Percentiles rank a stretch among this genome's conserved stretches.
Evolutionary conservation across 2,888 invertebrate species (phyloP).

Genomic region (Apodemia duryi): DNA sequence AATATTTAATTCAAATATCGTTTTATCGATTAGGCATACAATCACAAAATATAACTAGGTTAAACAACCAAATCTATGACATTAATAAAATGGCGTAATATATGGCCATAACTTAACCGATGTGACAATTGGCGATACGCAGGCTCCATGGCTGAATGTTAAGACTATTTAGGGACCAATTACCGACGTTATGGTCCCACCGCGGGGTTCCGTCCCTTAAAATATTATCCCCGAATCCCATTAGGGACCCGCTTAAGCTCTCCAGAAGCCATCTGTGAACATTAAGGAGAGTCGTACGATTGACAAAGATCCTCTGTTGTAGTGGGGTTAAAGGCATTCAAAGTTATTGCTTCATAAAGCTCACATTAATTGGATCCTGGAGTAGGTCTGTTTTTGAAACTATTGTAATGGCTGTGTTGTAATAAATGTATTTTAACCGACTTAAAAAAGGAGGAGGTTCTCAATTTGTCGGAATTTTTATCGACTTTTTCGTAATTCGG

Average conservation of each 20-base stretch:
- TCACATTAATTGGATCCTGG: slow-evolving; percentile 12
- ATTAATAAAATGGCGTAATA: not conserved
- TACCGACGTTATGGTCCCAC: slow-evolving; percentile 48
- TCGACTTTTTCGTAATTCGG: no score
- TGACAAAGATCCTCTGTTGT: slow-evolving; percentile 37
- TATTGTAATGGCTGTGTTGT: not conserved
- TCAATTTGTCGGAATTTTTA: no score
- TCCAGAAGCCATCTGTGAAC: slow-evolving; percentile 60
- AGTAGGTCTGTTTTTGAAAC: slow-evolving; percentile 8
- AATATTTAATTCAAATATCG: no score
- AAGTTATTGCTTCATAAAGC: slow-evolving; percentile 20
- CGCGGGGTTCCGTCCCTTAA: slow-evolving; percentile 48
- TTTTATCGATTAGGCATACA: no score
- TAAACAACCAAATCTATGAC: no score
- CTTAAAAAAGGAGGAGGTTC: no score
- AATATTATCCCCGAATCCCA: slow-evolving; percentile 69
- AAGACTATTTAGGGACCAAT: slow-evolving; percentile 48
- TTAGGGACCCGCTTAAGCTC: slow-evolving; percentile 55
- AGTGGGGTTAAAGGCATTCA: slow-evolving; percentile 25
- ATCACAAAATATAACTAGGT: no score
- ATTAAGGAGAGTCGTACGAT: slow-evolving; percentile 51
- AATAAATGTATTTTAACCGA: no score
- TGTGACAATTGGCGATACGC: slow-evolving; percentile 26
- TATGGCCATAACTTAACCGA: slow-evolving; percentile 26
- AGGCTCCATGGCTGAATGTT: slow-evolving; percentile 40